Percentiles rank a stretch among this genome's conserved stretches.
Evolutionary conservation across 2,797 vertebrate species (phyloP).

Genomic region (Apodemus agrarius): DNA sequence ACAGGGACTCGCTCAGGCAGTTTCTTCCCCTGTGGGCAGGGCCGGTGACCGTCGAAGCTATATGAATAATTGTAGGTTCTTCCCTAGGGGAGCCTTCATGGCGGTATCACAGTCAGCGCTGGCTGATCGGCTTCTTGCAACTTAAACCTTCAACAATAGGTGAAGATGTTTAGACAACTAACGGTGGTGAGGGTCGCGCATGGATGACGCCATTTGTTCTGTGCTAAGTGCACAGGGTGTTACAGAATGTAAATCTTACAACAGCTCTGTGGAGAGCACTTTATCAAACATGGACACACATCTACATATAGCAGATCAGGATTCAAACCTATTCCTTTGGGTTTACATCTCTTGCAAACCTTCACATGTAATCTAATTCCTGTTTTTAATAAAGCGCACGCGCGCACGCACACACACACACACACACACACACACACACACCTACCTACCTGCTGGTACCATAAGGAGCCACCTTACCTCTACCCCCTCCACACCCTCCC

Average conservation of each 20-base stretch:
- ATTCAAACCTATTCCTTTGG: neutral
- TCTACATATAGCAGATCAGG: neutral
- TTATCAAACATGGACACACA: neutral
- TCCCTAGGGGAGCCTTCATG: neutral
- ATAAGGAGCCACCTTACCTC: neutral
- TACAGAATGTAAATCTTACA: neutral
- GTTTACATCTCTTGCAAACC: neutral
- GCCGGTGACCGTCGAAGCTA: neutral
- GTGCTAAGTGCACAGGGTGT: neutral
- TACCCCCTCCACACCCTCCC: too few species aligned
- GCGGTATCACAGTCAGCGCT: neutral
- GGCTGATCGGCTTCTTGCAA: neutral
- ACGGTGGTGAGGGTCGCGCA: neutral
- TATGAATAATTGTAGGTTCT: neutral
- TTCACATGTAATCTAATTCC: neutral
- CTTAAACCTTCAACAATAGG: neutral
- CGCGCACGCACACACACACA: neutral
- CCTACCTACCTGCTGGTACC: neutral
- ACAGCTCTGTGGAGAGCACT: neutral
- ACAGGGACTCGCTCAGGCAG: neutral
- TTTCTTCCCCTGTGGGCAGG: neutral
- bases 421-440: neutral
- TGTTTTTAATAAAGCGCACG: conserved; percentile 20
- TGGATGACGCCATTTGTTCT: neutral
- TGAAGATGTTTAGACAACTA: neutral